These are phyloP conservation scores for Agrochola lota DNA, from an alignment of 2,888 invertebrate genomes.

Conservation along the genomic window DNA sequence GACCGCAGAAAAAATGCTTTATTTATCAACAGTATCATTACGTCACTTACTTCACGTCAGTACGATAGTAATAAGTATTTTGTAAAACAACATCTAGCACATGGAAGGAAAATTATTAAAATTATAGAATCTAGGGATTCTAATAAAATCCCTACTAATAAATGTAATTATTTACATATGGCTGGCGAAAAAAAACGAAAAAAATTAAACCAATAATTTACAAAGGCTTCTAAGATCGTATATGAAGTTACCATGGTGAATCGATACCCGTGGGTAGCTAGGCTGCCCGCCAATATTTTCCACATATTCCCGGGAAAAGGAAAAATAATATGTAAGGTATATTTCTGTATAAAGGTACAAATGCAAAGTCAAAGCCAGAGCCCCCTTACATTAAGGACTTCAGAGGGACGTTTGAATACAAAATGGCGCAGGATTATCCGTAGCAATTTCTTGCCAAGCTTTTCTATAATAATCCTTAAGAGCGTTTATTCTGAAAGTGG, in stretches of 20 bases:
- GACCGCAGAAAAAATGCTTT: neutral
- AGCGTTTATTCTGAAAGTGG: no score
- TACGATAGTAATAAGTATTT: neutral
- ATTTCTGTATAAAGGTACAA: constrained; percentile 16
- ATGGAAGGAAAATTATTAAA: neutral
- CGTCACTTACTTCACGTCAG: neutral
- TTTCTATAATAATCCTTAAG: constrained; percentile 30
- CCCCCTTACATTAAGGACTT: constrained; percentile 18
- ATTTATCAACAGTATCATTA: neutral
- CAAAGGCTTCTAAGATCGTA: neutral
- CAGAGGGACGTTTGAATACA: constrained; percentile 15
- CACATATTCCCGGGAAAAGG: constrained; percentile 27
- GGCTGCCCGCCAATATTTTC: constrained; percentile 18
- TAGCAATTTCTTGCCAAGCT: constrained; percentile 31
- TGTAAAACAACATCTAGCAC: neutral
- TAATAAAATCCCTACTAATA: neutral
- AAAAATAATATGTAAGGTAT: constrained; percentile 28
- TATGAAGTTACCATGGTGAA: constrained; percentile 45
- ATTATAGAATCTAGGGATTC: neutral
- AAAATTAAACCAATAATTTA: neutral
- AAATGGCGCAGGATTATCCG: constrained; percentile 39
- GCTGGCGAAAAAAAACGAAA: neutral
- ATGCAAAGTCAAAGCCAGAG: constrained; percentile 28
- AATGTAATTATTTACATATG: neutral
- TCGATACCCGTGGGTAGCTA: constrained; percentile 39